Evolutionary conservation across 2,888 invertebrate genomes (phyloP).

Genomic region (Cyclophora albipunctata): DNA sequence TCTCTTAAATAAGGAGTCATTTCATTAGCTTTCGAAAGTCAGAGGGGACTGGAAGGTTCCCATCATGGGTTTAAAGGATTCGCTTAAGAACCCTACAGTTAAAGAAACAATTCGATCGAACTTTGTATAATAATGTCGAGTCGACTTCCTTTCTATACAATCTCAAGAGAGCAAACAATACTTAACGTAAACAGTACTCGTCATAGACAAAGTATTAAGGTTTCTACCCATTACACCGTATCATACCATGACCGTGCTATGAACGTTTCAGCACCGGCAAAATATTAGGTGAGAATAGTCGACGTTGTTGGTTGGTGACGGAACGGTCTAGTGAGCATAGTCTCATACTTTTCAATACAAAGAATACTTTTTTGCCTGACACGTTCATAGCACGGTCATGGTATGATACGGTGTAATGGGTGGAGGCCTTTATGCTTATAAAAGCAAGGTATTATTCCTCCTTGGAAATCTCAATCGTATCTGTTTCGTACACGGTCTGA

Average conservation of each 20-base stretch:
- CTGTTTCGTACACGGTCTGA: conserved; percentile 27
- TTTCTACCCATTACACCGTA: too few species aligned
- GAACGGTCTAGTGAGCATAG: too few species aligned
- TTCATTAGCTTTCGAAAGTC: conserved; percentile 16
- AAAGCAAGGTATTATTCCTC: conserved; percentile 10
- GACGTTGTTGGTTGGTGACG: too few species aligned
- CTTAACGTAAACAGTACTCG: conserved; percentile 49
- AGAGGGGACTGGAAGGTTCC: conserved; percentile 10
- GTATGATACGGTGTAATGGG: too few species aligned
- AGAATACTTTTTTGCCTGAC: too few species aligned
- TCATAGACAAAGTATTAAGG: conserved; percentile 40
- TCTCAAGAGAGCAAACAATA: conserved; percentile 16
- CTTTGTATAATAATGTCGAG: conserved; percentile 41
- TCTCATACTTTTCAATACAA: too few species aligned
- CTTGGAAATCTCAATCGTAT: conserved; percentile 29
- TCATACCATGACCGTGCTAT: too few species aligned
- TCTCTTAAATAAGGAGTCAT: conserved; percentile 17
- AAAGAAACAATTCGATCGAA: conserved; percentile 43
- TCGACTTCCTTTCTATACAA: conserved; percentile 32
- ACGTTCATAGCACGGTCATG: too few species aligned
- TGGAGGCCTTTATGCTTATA: too few species aligned
- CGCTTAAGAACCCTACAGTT: conserved; percentile 32
- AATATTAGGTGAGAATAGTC: too few species aligned
- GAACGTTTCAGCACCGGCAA: too few species aligned
- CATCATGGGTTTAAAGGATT: conserved; percentile 21